phyloP scores from a whole-genome alignment of 2,113 vertebrate species.

The Danio rerio region GRCz12tu NC_133199.1:23640001-23640500 shows the following conservation, averaged over 20 bases:
- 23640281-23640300: not conserved
- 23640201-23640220: not conserved
- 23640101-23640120: conserved; percentile 29
- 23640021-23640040: conserved; percentile 33
- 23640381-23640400: too few relatives aligned
- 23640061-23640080: not conserved
- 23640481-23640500: too few relatives aligned
- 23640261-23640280: not conserved
- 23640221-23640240: conserved; percentile 29
- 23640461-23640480: too few relatives aligned
- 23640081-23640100: conserved; percentile 18
- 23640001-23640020: conserved; percentile 1
- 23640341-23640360: too few relatives aligned
- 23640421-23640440: too few relatives aligned
- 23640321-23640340: too few relatives aligned
- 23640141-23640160: conserved; percentile 6
- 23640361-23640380: too few relatives aligned
- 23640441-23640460: too few relatives aligned
- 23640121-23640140: conserved; percentile 12
- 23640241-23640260: not conserved
- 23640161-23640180: conserved; percentile 38
- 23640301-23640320: not conserved
- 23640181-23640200: not conserved
- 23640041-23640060: conserved; percentile 1
- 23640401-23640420: too few relatives aligned